A percentile compares a stretch with the other conserved stretches of the same genome.
phyloP scores from a whole-genome alignment of 2,113 vertebrate species.

The Glaucomys volans region DNA sequence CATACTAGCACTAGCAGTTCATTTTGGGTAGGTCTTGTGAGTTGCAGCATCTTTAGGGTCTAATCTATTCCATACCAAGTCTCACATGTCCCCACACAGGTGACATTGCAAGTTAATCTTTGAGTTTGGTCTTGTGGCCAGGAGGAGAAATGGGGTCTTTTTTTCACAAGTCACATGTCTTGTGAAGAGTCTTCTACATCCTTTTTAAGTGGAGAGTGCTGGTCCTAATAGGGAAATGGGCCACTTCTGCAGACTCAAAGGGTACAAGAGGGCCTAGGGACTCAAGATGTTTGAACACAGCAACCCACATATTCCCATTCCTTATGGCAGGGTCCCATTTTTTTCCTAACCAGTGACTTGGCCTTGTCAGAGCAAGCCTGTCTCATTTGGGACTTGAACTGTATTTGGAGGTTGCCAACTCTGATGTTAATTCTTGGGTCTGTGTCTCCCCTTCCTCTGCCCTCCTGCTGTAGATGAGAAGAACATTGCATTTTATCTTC shows the following conservation, averaged over 20 bases:
- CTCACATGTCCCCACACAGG: background rate
- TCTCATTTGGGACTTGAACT: background rate
- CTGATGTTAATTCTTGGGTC: background rate
- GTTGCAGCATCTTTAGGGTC: background rate
- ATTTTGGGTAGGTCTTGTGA: background rate
- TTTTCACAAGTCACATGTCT: background rate
- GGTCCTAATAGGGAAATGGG: background rate
- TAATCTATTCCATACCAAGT: background rate
- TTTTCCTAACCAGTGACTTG: background rate
- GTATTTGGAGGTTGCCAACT: background rate
- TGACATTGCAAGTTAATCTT: background rate
- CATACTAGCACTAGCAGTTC: background rate
- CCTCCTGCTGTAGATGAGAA: background rate
- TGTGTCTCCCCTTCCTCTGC: background rate
- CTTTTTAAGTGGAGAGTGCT: background rate
- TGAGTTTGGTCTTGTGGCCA: background rate
- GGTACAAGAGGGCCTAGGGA: background rate
- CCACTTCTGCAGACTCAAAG: background rate
- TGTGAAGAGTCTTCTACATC: background rate
- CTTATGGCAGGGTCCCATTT: background rate
- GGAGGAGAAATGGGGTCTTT: background rate
- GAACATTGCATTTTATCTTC: background rate
- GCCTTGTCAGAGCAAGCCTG: background rate
- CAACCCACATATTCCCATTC: background rate
- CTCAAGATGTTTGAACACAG: background rate